These are phyloP conservation scores for Aurelia sp. DNA, from an alignment of 30 jellyfish, hydroid and myxozoan genomes.

Conservation along the genomic window DNA sequence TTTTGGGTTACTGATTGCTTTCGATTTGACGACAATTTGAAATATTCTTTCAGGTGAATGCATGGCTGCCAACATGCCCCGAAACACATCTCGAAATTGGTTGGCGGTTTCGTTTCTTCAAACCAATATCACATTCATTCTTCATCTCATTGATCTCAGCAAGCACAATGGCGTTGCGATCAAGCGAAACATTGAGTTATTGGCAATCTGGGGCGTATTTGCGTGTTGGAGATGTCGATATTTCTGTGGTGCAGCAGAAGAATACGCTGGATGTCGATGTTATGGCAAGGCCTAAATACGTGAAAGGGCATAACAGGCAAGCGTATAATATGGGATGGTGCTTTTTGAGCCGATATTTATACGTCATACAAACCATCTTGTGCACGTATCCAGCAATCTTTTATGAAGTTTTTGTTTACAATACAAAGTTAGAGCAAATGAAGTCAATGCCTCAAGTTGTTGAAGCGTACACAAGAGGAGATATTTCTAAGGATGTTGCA, in stretches of 20 bases:
- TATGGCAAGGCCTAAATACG: constrained; percentile 85
- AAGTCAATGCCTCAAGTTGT: constrained; percentile 79
- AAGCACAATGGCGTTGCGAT: constrained; percentile 75
- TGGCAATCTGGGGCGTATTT: constrained; percentile 98
- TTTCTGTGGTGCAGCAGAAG: constrained; percentile 83
- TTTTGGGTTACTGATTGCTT: too few relatives aligned
- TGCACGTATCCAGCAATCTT: constrained; percentile 86
- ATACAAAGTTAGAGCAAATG: constrained; percentile 58
- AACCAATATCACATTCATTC: constrained; percentile 81
- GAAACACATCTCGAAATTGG: constrained; percentile 94
- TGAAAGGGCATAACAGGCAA: constrained; percentile 84
- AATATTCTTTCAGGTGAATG: constrained; percentile 78
- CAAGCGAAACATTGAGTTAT: constrained; percentile 89
- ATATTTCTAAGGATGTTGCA: constrained; percentile 63
- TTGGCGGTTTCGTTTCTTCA: constrained; percentile 89
- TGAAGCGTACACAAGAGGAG: constrained; percentile 82
- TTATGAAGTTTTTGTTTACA: constrained; percentile 71
- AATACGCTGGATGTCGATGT: constrained; percentile 71
- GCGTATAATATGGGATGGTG: constrained; percentile 98
- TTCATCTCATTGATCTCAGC: constrained; percentile 88
- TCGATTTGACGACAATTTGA: neutral
- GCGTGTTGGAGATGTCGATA: constrained; percentile 92
- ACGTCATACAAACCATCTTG: constrained; percentile 77
- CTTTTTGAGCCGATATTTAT: constrained; percentile 76
- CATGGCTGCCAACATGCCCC: constrained; percentile 99